These are phyloP conservation scores for Drosophila atripex DNA, from an alignment of 2,888 invertebrate species.

Conservation along the genomic window DNA sequence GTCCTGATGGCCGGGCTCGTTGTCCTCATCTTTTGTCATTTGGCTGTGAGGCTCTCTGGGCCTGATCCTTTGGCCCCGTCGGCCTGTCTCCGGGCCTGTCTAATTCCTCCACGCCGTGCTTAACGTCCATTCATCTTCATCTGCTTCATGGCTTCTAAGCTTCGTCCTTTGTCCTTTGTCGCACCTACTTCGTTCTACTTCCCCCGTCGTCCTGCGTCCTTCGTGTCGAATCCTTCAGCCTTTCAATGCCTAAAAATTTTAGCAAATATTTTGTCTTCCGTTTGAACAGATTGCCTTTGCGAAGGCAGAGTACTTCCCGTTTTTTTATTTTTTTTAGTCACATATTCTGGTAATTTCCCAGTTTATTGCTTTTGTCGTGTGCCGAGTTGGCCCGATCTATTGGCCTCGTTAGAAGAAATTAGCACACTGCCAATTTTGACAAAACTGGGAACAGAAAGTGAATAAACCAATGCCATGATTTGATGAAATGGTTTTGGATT, in stretches of 20 bases:
- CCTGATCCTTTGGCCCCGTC: background rate
- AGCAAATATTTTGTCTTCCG: conserved; percentile 59
- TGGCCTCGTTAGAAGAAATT: conserved; percentile 68
- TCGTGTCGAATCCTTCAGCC: conserved; percentile 62
- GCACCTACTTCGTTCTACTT: background rate
- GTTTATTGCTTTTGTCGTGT: background rate
- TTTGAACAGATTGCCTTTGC: conserved; percentile 11
- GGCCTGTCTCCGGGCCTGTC: conserved; percentile 29
- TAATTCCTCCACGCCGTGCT: conserved; percentile 72
- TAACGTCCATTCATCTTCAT: conserved; percentile 69
- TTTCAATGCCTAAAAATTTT: conserved; percentile 72
- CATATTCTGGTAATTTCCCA: background rate
- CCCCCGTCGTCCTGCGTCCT: conserved; percentile 11
- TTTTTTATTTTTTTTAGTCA: conserved; percentile 20
- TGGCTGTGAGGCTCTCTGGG: conserved; percentile 29
- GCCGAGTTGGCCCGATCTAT: conserved; percentile 55
- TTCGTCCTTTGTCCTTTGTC: conserved; percentile 22
- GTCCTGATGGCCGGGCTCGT: conserved; percentile 19
- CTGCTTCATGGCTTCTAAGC: conserved; percentile 57
- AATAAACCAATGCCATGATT: conserved; percentile 20
- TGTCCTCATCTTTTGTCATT: conserved; percentile 47
- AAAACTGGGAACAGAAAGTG: too few species aligned
- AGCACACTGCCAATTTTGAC: conserved; percentile 14
- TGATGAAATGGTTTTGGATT: too few species aligned
- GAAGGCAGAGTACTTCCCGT: background rate